Evolutionary conservation across 1,140 invertebrate genomes (phyloP), one percentile per base, ranked within the genome.

Genomic region (Ganaspis sp.): DNA sequence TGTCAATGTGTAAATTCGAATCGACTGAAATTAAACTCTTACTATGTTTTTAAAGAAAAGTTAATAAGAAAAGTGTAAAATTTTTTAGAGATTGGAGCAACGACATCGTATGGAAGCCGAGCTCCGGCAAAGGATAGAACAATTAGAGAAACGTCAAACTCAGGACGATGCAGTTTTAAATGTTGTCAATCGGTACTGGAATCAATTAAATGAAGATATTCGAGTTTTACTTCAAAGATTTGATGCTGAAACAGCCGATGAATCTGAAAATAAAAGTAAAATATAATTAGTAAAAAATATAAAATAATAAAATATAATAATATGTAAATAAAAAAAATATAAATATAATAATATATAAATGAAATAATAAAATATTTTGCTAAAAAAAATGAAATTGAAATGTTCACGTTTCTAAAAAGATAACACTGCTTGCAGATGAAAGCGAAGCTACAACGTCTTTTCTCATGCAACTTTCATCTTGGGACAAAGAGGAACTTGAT

Each of bases 151-250:
- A 89, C 92, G 98, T 71, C 98, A 99, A 90, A 97, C 97, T 49
- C 98, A 98, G 90, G 98, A 99, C 91, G 98, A 99, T 93, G 97
- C 98, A 80, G 98, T 99, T 12, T 92, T 99, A 9, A 99, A 98
- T 93, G 98, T 99, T 76, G 97, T 99, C 9, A 99, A 99, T 92
- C 93, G 98, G 77, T 99, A 99, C 90, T 99, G 98, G 98, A 99
- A 98, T 92, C 95, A 98, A 87, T 92, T 98, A 12, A 98, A 99
- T 93, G 98, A 99, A 93, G 98, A 99, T 91, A 97, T 99, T 79
- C 92, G 98, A 82, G 95, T 99, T 37, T 89, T 99, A 26, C 91
- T 99, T 75, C 98, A 99, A 89, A 93, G 98, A 84, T 99, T 99
- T 93, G 98, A 99, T 93, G 97, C 98, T 11, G 98, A 99, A 91